phyloP scores from a whole-genome alignment of 1,140 invertebrate genomes.

The Xylocopa sonorina region DNA sequence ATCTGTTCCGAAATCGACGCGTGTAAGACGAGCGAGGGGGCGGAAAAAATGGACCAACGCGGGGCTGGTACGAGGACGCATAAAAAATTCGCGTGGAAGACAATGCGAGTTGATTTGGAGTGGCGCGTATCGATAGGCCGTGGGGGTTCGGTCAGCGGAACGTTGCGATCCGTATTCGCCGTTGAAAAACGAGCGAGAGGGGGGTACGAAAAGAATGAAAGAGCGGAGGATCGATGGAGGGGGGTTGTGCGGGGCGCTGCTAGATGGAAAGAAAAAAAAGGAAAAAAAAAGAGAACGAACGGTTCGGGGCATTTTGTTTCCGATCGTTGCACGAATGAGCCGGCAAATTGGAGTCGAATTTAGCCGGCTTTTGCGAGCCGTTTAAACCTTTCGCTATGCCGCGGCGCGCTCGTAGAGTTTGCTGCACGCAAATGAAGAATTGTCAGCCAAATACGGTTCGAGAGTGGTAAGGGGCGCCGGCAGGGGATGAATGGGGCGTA shows the following conservation, averaged over 20 bases:
- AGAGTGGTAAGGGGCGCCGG: slow-evolving; percentile 67
- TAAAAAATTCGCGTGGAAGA: slow-evolving; percentile 46
- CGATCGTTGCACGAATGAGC: slow-evolving; percentile 55
- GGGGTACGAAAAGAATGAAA: not conserved
- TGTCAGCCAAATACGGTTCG: slow-evolving; percentile 78
- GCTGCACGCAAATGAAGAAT: slow-evolving; percentile 82
- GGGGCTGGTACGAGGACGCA: not conserved
- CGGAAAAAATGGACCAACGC: not conserved
- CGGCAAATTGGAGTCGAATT: slow-evolving; percentile 49
- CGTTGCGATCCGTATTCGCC: slow-evolving; percentile 9
- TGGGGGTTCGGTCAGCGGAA: slow-evolving; percentile 43
- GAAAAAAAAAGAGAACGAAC: slow-evolving; percentile 31
- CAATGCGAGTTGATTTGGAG: slow-evolving; percentile 48
- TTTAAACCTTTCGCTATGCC: slow-evolving; percentile 72
- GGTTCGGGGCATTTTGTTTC: slow-evolving; percentile 47
- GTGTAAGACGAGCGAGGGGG: not conserved
- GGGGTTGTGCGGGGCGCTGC: too few species aligned
- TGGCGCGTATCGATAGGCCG: slow-evolving; percentile 40
- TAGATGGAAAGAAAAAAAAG: not conserved
- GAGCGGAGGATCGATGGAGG: not conserved
- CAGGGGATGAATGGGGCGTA: slow-evolving; percentile 80
- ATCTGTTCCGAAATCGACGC: not conserved
- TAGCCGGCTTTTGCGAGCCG: slow-evolving; percentile 59
- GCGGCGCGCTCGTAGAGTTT: slow-evolving; percentile 71
- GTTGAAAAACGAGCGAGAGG: not conserved